Evolutionary conservation across 2,888 invertebrate species (phyloP).

Genomic region (Capitulum mitella): DNA sequence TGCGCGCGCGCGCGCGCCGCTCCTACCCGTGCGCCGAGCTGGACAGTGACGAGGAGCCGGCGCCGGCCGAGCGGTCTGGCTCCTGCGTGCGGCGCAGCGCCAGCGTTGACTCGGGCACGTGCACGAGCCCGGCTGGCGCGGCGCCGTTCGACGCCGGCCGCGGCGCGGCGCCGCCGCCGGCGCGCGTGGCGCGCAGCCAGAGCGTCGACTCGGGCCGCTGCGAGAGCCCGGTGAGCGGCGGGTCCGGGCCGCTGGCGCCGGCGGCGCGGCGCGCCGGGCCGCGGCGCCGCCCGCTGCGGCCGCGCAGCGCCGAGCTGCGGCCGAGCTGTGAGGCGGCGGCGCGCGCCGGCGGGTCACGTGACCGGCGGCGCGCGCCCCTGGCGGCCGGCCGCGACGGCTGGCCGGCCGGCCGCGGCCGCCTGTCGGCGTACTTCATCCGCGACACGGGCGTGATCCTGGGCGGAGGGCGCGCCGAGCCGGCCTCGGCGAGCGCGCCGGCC

Average conservation of each 20-base stretch:
- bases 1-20: slow-evolving; percentile 14
- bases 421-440: neutral
- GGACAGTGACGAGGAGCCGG: neutral
- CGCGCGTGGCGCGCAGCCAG: neutral
- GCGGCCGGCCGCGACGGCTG: neutral
- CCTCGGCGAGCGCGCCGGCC: neutral
- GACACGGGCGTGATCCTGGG: slow-evolving; percentile 7
- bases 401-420: neutral
- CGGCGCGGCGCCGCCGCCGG: neutral
- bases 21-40: neutral
- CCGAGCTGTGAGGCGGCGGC: neutral
- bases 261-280: neutral
- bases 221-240: neutral
- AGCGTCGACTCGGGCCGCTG: slow-evolving; percentile 22
- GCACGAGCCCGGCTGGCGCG: neutral
- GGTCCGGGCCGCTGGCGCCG: neutral
- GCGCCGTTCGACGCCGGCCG: neutral
- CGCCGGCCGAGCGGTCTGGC: neutral
- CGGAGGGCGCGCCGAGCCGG: neutral
- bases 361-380: slow-evolving; percentile 3
- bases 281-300: slow-evolving; percentile 4
- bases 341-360: neutral
- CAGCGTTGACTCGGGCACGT: slow-evolving; percentile 15
- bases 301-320: neutral
- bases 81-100: neutral